phyloP scores from a whole-genome alignment of 2,888 invertebrate species.

The Andrena bucephala region DNA sequence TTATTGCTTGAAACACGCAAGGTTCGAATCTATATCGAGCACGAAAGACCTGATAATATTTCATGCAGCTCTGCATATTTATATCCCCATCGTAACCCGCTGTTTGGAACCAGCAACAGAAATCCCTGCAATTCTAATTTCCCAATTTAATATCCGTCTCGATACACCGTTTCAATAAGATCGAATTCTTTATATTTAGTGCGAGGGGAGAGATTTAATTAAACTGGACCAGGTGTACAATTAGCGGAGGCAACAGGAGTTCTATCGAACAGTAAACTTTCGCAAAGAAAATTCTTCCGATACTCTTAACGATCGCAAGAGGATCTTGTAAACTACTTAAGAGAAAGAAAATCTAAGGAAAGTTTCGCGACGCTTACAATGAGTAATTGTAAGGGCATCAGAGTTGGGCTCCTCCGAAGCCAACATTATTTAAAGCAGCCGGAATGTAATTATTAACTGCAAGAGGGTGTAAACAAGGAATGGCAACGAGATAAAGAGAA shows the following conservation, averaged over 20 bases:
- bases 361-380: conserved; percentile 9
- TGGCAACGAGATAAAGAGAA: neutral
- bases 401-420: neutral
- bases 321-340: conserved; percentile 11
- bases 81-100: neutral
- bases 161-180: conserved; percentile 1
- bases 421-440: neutral
- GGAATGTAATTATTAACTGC: neutral
- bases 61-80: neutral
- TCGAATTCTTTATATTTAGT: conserved; percentile 17
- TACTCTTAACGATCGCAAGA: conserved; percentile 16
- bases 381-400: conserved; percentile 11
- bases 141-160: neutral
- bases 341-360: conserved; percentile 19
- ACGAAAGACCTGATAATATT: neutral
- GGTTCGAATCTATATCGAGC: conserved; percentile 30
- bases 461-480: neutral
- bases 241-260: neutral
- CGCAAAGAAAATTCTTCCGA: neutral
- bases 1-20: conserved; percentile 23
- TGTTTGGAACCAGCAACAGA: neutral
- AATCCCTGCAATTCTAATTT: neutral
- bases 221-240: conserved; percentile 20
- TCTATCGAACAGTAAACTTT: neutral
- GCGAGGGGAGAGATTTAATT: conserved; percentile 37